Conservation (phyloP, 2,113 vertebrate species). For the Gadus macrocephalus region DNA sequence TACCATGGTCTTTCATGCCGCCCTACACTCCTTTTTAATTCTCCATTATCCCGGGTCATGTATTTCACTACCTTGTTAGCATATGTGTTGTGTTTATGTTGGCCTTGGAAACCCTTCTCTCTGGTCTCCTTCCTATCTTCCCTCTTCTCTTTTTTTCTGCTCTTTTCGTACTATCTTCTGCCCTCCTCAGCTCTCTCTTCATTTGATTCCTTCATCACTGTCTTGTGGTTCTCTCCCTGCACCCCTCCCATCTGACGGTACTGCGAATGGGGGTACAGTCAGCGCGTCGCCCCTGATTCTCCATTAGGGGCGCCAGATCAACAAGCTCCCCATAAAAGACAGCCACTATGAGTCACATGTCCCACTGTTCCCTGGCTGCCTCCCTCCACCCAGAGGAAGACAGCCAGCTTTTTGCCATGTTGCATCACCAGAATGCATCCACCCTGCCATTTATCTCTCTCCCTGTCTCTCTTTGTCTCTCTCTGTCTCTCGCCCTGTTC, state of each 20-base stretch:
- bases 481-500: background rate
- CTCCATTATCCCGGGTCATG: background rate
- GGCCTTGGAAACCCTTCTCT: background rate
- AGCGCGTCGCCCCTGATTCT: background rate
- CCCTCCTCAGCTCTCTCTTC: background rate
- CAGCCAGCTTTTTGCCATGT: conserved; percentile 35
- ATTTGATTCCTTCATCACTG: background rate
- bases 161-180: background rate
- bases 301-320: conserved; percentile 57
- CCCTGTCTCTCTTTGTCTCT: conserved; percentile 4
- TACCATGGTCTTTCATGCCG: no score
- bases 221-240: background rate
- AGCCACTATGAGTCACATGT: conserved; percentile 68
- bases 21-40: background rate
- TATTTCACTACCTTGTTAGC: no score
- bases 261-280: no score
- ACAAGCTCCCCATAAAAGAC: conserved; percentile 69
- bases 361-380: conserved; percentile 59
- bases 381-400: conserved; percentile 53
- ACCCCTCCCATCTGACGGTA: background rate
- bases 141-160: background rate
- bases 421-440: conserved; percentile 14
- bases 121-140: background rate
- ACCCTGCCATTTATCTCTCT: conserved; percentile 15
- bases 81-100: no score